These are phyloP conservation scores for Teleogryllus oceanicus DNA, from an alignment of 2,888 invertebrate genomes.

Conservation along the genomic window DNA sequence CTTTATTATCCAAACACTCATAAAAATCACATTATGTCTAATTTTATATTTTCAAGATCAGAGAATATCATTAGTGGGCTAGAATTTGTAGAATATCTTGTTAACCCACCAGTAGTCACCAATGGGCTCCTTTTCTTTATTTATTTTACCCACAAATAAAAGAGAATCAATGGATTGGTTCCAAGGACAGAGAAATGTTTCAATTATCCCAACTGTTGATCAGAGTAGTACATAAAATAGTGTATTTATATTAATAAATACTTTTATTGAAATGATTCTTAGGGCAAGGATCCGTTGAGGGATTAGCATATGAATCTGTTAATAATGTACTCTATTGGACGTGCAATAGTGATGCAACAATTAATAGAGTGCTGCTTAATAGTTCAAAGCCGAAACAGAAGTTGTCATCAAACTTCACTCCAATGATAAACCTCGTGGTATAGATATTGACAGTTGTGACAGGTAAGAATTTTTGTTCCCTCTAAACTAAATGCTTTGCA, in stretches of 20 bases:
- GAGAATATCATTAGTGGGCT: too few relatives aligned
- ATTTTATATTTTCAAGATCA: too few relatives aligned
- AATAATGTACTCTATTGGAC: slow-evolving; percentile 80
- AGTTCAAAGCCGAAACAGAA: slow-evolving; percentile 38
- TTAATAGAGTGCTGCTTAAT: slow-evolving; percentile 51
- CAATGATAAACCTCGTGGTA: slow-evolving; percentile 78
- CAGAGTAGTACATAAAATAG: too few relatives aligned
- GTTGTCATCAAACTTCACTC: slow-evolving; percentile 62
- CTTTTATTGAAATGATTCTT: slow-evolving; percentile 38
- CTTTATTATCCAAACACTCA: too few relatives aligned
- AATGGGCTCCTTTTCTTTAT: neutral
- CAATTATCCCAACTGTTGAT: too few relatives aligned
- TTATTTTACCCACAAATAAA: neutral
- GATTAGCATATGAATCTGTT: slow-evolving; percentile 71
- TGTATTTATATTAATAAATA: neutral
- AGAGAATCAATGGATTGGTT: neutral
- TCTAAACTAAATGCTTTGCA: neutral
- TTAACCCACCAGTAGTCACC: neutral
- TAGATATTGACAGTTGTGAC: slow-evolving; percentile 80
- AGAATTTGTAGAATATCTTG: too few relatives aligned
- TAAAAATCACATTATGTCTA: too few relatives aligned
- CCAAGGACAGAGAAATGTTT: too few relatives aligned
- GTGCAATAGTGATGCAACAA: slow-evolving; percentile 72
- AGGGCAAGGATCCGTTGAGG: slow-evolving; percentile 84
- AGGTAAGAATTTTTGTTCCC: slow-evolving; percentile 29